Evolutionary conservation across 2,797 vertebrate species (phyloP).

Genomic region (Cetoscarus ocellatus): DNA sequence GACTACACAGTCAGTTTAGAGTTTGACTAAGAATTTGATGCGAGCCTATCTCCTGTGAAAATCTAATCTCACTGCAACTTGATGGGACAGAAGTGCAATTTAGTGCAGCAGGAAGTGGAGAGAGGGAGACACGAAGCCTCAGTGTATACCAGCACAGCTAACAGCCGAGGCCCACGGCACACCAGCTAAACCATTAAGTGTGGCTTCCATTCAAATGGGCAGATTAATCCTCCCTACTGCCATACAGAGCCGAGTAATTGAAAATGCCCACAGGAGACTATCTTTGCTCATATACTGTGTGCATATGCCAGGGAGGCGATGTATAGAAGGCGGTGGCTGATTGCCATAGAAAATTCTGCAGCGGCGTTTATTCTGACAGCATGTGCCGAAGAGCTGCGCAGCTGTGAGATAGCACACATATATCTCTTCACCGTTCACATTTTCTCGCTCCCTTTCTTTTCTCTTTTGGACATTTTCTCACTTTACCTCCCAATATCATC

Average conservation of each 20-base stretch:
- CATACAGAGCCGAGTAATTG: conserved; percentile 77
- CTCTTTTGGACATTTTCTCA: conserved; percentile 13
- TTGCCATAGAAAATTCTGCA: conserved; percentile 55
- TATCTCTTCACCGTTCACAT: conserved; percentile 29
- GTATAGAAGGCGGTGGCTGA: conserved; percentile 59
- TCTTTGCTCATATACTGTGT: conserved; percentile 69
- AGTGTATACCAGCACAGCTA: conserved; percentile 71
- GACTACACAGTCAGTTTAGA: conserved; percentile 51
- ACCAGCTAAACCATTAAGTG: conserved; percentile 80
- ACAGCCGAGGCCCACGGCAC: conserved; percentile 76
- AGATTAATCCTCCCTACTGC: conserved; percentile 79
- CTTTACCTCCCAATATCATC: conserved; percentile 11
- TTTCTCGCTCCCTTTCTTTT: conserved; percentile 35
- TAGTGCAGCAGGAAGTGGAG: conserved; percentile 52
- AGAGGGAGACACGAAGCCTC: conserved; percentile 63
- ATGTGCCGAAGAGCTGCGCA: conserved; percentile 32
- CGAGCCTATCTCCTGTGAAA: conserved; percentile 50
- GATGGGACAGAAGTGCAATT: conserved; percentile 58
- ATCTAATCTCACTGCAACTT: conserved; percentile 58
- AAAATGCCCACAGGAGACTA: conserved; percentile 81
- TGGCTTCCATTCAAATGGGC: conserved; percentile 82
- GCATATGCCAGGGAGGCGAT: conserved; percentile 61
- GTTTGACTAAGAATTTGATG: conserved; percentile 53
- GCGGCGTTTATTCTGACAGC: conserved; percentile 46
- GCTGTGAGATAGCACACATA: conserved; percentile 46